These are phyloP conservation scores for Xiphydria camelus DNA, from an alignment of 2,888 invertebrate species.

Conservation along the genomic window DNA sequence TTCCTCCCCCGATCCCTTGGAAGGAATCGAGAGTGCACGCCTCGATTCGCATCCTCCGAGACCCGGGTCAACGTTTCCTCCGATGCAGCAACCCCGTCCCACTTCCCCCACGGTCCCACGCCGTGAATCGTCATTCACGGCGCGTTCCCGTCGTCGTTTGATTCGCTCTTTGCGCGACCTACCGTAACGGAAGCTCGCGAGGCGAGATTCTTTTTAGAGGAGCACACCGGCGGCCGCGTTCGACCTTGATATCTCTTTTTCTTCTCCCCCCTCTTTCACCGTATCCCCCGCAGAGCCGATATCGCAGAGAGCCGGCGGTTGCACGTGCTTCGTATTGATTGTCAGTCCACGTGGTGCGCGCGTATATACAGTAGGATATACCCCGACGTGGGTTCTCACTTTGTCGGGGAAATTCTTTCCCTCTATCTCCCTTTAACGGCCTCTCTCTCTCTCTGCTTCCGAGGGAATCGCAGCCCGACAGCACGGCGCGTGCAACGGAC, in stretches of 20 bases:
- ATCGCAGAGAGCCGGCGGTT: too few relatives aligned
- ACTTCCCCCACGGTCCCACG: background rate
- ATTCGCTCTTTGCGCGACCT: constrained; percentile 30
- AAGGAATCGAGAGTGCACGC: too few relatives aligned
- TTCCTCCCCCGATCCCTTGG: too few relatives aligned
- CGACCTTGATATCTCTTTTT: constrained; percentile 1
- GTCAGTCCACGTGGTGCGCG: background rate
- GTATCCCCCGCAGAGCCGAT: too few relatives aligned
- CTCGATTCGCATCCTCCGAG: background rate
- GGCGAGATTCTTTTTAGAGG: background rate
- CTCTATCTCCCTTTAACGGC: constrained; percentile 4
- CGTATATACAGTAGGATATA: background rate
- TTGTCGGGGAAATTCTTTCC: constrained; percentile 7
- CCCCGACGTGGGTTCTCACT: too few relatives aligned
- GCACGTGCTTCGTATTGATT: background rate
- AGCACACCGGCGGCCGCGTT: background rate
- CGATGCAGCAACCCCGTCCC: background rate
- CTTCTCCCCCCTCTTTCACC: too few relatives aligned
- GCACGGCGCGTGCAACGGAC: too few relatives aligned
- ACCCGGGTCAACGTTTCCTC: constrained; percentile 1
- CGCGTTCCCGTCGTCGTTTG: constrained; percentile 2
- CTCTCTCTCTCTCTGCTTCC: background rate
- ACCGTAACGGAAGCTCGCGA: constrained; percentile 27
- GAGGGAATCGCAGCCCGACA: too few relatives aligned
- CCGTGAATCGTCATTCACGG: background rate